Percentiles rank a stretch among this genome's conserved stretches.
These are phyloP conservation scores for Aquatica leii DNA, from an alignment of 2,888 invertebrate species.

Conservation along the genomic window DNA sequence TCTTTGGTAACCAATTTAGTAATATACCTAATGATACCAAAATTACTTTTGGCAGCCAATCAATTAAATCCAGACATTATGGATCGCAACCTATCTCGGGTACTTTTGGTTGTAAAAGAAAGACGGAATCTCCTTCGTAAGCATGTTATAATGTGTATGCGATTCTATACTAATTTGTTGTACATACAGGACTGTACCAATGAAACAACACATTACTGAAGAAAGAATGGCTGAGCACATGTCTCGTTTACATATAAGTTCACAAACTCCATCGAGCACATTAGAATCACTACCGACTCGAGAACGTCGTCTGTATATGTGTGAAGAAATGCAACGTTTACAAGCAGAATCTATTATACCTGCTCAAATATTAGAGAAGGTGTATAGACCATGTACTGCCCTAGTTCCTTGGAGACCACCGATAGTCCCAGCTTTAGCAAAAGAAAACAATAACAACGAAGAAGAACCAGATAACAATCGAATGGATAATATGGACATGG, in stretches of 20 bases:
- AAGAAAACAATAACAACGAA: conserved; percentile 61
- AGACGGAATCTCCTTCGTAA: conserved; percentile 57
- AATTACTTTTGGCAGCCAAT: neutral
- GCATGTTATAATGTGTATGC: conserved; percentile 28
- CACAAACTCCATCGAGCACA: conserved; percentile 52
- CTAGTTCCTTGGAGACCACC: conserved; percentile 84
- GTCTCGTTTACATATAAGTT: conserved; percentile 75
- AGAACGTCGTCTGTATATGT: conserved; percentile 65
- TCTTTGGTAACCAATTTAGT: neutral
- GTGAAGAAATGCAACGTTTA: conserved; percentile 75
- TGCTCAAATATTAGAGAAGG: conserved; percentile 68
- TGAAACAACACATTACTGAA: conserved; percentile 82
- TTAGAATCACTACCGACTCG: conserved; percentile 49
- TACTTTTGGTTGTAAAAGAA: conserved; percentile 48
- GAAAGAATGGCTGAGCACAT: conserved; percentile 86
- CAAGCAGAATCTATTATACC: conserved; percentile 74
- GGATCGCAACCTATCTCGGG: conserved; percentile 4
- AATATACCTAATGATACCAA: neutral
- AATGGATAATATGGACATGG: conserved; percentile 47
- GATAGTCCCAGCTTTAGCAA: conserved; percentile 49
- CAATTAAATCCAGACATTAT: neutral
- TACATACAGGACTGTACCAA: conserved; percentile 52
- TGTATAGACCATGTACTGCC: conserved; percentile 79
- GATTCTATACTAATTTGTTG: conserved; percentile 6
- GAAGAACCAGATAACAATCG: conserved; percentile 58